These are phyloP conservation scores for Semnornis frantzii DNA, from an alignment of 2,113 vertebrate genomes.

Conservation along the genomic window DNA sequence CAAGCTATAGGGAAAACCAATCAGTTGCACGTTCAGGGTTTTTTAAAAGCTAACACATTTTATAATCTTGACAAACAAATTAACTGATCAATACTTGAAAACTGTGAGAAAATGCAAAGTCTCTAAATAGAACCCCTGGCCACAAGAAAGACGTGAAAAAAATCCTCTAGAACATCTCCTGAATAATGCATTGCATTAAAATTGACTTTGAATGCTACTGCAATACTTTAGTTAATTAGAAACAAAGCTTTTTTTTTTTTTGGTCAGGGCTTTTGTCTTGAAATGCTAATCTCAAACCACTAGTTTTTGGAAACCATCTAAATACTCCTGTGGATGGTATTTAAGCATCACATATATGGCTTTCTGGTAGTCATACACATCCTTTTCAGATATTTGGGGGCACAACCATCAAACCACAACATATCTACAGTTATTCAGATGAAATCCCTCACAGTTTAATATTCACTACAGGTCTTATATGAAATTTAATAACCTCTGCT, in stretches of 20 bases:
- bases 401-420: neutral
- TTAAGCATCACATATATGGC: neutral
- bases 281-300: neutral
- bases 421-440: neutral
- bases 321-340: neutral
- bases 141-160: neutral
- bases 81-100: constrained; percentile 27
- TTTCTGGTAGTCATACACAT: neutral
- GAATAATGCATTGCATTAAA: neutral
- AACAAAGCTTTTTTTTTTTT: neutral
- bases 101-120: neutral
- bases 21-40: neutral
- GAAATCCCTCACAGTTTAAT: neutral
- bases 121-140: neutral
- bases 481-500: neutral
- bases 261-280: neutral
- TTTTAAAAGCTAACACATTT: constrained; percentile 2
- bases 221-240: neutral
- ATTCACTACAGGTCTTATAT: neutral
- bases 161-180: neutral
- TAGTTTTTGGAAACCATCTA: neutral
- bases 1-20: neutral
- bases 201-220: neutral
- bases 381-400: neutral
- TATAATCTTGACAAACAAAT: constrained; percentile 31